Conservation (phyloP, 2,113 vertebrate species). For the Rhodinocichla rosea region DNA sequence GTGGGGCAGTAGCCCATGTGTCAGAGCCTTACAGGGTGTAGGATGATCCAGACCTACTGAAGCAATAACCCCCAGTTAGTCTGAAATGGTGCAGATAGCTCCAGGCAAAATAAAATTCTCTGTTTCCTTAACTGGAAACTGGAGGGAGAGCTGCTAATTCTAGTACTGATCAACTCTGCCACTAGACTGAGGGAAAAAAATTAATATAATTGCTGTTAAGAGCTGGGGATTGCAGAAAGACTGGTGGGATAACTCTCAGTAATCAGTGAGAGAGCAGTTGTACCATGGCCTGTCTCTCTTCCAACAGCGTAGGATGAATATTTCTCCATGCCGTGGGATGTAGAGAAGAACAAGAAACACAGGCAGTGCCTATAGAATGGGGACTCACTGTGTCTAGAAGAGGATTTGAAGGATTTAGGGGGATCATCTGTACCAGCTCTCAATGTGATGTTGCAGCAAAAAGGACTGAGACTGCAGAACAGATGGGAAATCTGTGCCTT, state of each 20-base stretch:
- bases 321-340: neutral
- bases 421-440: neutral
- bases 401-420: conserved; percentile 15
- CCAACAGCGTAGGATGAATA: neutral
- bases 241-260: neutral
- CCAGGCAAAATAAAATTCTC: neutral
- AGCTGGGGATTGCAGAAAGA: neutral
- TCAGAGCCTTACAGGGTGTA: neutral
- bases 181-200: neutral
- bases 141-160: neutral
- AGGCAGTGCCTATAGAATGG: neutral
- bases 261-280: neutral
- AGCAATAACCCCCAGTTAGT: neutral
- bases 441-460: neutral
- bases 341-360: neutral
- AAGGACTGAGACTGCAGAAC: conserved; percentile 31
- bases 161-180: neutral
- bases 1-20: neutral
- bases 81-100: neutral
- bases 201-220: neutral
- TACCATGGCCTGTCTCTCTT: neutral
- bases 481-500: conserved; percentile 44
- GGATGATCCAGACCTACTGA: neutral
- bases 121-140: neutral
- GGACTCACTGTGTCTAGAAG: neutral